Evolutionary conservation across 1,140 invertebrate species (phyloP).

Genomic region (Hylaeus anthracinus): DNA sequence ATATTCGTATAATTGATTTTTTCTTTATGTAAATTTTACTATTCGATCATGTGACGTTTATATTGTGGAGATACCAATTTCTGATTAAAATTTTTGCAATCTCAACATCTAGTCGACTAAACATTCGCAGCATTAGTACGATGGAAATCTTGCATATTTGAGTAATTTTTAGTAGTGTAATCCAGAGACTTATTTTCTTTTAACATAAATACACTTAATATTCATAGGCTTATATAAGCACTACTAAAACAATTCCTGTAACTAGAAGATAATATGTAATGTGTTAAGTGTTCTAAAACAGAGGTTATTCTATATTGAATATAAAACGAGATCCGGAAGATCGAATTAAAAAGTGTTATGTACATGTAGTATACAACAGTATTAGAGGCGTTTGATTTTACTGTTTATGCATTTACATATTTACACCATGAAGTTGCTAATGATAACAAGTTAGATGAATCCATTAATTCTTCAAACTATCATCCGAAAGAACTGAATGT

Average conservation of each 20-base stretch:
- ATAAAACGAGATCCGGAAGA: background rate
- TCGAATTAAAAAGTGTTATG: background rate
- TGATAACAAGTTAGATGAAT: conserved; percentile 12
- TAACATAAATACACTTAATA: background rate
- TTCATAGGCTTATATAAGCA: background rate
- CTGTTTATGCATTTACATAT: conserved; percentile 34
- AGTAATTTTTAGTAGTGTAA: conserved; percentile 16
- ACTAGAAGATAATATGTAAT: background rate
- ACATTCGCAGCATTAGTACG: conserved; percentile 3
- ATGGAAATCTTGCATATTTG: background rate
- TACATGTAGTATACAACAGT: background rate
- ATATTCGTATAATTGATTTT: background rate
- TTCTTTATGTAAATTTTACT: conserved; percentile 33
- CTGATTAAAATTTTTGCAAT: conserved; percentile 28
- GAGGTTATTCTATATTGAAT: background rate
- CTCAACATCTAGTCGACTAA: conserved; percentile 31
- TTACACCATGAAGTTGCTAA: background rate
- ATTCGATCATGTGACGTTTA: conserved; percentile 37
- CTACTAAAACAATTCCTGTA: background rate
- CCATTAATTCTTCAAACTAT: conserved; percentile 2
- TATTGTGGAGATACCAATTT: conserved; percentile 27
- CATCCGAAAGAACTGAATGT: background rate
- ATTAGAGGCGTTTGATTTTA: conserved; percentile 34
- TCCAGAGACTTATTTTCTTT: conserved; percentile 2
- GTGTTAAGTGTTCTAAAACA: background rate